Conservation (phyloP, 2,113 vertebrate species). For the Limnothrissa miodon region DNA sequence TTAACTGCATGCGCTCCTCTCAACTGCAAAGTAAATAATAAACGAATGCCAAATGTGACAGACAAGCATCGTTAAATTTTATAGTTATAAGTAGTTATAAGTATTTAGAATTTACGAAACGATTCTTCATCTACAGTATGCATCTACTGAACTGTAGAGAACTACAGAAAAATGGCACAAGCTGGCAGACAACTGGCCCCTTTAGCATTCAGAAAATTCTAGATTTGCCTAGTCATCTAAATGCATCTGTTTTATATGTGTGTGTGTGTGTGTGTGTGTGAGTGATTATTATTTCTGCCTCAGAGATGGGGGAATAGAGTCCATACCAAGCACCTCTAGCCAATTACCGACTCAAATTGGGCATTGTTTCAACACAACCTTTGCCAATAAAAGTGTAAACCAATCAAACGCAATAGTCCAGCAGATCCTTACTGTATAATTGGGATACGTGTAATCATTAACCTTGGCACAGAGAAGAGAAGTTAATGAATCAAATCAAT, state of each 20-base stretch:
- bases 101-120: neutral
- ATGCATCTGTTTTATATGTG: constrained; percentile 6
- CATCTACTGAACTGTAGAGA: no score
- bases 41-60: neutral
- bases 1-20: neutral
- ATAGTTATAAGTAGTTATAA: no score
- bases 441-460: constrained; percentile 97
- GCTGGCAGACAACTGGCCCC: neutral
- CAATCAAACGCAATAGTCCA: constrained; percentile 83
- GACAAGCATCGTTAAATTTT: neutral
- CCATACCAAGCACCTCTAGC: constrained; percentile 46
- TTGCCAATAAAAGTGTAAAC: constrained; percentile 77
- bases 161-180: neutral
- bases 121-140: no score
- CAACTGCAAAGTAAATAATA: neutral
- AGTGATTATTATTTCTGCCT: constrained; percentile 61
- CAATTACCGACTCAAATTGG: constrained; percentile 45
- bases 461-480: constrained; percentile 90
- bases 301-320: constrained; percentile 40
- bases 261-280: no score
- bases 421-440: constrained; percentile 83
- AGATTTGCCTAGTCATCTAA: neutral
- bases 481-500: constrained; percentile 99
- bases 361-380: constrained; percentile 63
- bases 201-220: neutral